These are phyloP conservation scores for Pseudomyrmex concolor DNA, from an alignment of 1,140 invertebrate species.

Conservation along the genomic window DNA sequence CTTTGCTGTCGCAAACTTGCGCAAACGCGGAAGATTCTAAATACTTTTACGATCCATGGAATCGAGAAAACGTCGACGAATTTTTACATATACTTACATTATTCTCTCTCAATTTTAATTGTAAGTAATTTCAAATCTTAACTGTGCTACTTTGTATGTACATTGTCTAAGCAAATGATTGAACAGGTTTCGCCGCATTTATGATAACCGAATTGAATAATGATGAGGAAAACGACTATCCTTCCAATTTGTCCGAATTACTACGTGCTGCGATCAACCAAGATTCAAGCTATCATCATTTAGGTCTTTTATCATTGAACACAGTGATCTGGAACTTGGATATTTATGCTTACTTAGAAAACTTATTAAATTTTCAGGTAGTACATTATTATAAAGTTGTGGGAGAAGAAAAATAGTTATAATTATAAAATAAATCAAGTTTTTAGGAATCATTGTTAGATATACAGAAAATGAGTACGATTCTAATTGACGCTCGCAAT, in stretches of 20 bases:
- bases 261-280: conserved; percentile 74
- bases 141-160: conserved; percentile 34
- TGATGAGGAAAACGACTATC: conserved; percentile 75
- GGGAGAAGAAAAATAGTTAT: not conserved
- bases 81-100: conserved; percentile 80
- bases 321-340: conserved; percentile 82
- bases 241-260: conserved; percentile 77
- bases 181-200: conserved; percentile 79
- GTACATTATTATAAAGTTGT: not conserved
- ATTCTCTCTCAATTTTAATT: conserved; percentile 82
- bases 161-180: conserved; percentile 22
- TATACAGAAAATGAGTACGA: conserved; percentile 75
- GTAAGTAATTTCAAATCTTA: conserved; percentile 67
- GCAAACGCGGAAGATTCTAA: conserved; percentile 75
- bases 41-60: conserved; percentile 81
- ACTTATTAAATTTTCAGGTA: conserved; percentile 81
- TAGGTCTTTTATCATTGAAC: conserved; percentile 79
- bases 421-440: conserved; percentile 38
- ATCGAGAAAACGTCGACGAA: conserved; percentile 70
- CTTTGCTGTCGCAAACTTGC: conserved; percentile 77
- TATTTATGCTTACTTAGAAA: conserved; percentile 77
- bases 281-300: conserved; percentile 79
- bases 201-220: conserved; percentile 70
- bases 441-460: conserved; percentile 78
- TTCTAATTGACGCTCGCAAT: conserved; percentile 59